Base-by-base conservation (phyloP, 2,113 vertebrate species). In the Cygnus buccinator region DNA sequence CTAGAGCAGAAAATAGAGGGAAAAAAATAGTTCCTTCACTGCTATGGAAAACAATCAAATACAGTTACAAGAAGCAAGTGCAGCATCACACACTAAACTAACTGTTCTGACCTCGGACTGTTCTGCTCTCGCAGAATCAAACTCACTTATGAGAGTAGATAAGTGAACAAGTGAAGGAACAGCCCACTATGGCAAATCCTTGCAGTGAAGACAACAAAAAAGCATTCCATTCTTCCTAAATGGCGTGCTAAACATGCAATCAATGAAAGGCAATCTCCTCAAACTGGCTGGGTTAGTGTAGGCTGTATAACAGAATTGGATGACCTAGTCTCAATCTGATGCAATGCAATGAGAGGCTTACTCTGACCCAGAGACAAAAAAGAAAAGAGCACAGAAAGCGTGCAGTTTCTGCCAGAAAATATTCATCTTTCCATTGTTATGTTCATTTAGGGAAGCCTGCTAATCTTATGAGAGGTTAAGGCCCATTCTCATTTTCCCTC, bases 11-110 rank as follows among this genome's bases (percentile, higher is more conserved):
- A 93, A 94, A 90, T 0, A 35, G 62, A 33, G 39, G 44, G 87
- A 84, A 63, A 76, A 73, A 65, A 94, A 87, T 19, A 79, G 29
- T 75, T 94, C 39, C 92, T 78, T 90, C 50, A 82, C 83, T 83
- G 37, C 44, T 54, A 70, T 57, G 62, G 80, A 39, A 95, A 90
- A 85, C 67, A 84, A 94, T 63, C 48, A 90, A 90, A 80, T 72
- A 75, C 6, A 59, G 28, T 52, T 75, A 41, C 31, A 78, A 61
- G 83, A 79, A 91, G 46, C 50, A 54, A 89, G 70, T 76, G 61
- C 22, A 89, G 57, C 22, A 93, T 70, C 63, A 75, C 39, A 81
- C 48, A 25, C 78, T 92, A 81, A 95, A 44, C 14, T 21, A 72
- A 16, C 16, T 62, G 44, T 65, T 85, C 31, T 85, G 48, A 66